Evolutionary conservation across 2,888 invertebrate species (phyloP).

Genomic region (Strigamia maritima): DNA sequence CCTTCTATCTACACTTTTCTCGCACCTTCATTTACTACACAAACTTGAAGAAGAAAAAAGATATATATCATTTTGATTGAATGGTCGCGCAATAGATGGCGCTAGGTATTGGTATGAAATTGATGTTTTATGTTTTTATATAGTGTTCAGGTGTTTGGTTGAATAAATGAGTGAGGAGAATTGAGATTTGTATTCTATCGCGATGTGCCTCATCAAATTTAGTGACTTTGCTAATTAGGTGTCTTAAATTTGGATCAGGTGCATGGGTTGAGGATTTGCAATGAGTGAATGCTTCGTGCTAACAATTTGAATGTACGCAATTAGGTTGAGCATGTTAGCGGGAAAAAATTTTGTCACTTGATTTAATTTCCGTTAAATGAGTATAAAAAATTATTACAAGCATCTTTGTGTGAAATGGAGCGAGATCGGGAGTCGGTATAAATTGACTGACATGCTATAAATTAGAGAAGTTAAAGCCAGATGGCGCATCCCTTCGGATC

Average conservation of each 20-base stretch:
- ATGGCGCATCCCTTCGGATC: too few relatives aligned
- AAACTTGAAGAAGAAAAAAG: too few relatives aligned
- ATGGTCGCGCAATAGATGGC: not conserved
- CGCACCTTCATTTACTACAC: not conserved
- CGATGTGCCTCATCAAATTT: too few relatives aligned
- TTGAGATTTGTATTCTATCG: not conserved
- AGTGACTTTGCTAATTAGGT: not conserved
- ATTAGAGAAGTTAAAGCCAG: too few relatives aligned
- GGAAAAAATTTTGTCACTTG: too few relatives aligned
- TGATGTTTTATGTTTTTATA: not conserved
- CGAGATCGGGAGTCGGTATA: too few relatives aligned
- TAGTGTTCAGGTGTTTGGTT: not conserved
- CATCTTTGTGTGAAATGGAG: too few relatives aligned
- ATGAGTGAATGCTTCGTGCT: not conserved
- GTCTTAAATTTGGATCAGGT: not conserved
- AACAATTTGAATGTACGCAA: not conserved
- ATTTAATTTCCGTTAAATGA: too few relatives aligned
- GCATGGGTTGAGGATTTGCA: not conserved
- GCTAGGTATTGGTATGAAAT: not conserved
- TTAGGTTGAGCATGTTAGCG: too few relatives aligned
- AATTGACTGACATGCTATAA: too few relatives aligned
- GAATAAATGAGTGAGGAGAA: not conserved
- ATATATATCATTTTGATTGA: too few relatives aligned
- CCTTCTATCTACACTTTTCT: not conserved
- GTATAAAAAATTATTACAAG: too few relatives aligned